phyloP scores from a whole-genome alignment of 2,113 vertebrate genomes.

The Hyla sarda region DNA sequence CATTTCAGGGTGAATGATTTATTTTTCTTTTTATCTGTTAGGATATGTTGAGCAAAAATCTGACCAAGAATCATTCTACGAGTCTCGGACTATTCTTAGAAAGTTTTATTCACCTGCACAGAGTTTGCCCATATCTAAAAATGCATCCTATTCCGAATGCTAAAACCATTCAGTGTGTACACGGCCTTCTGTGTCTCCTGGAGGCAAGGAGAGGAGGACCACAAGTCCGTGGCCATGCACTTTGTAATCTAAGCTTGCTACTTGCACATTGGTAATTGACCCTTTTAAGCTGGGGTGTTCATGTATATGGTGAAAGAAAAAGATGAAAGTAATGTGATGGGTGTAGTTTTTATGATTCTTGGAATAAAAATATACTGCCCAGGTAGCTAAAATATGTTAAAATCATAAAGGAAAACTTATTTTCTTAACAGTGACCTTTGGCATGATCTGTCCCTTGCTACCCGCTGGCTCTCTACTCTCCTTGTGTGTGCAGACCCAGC shows the following conservation, averaged over 20 bases:
- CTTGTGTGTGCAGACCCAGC: constrained; percentile 68
- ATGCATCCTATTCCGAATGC: constrained; percentile 50
- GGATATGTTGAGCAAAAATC: constrained; percentile 74
- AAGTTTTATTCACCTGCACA: constrained; percentile 72
- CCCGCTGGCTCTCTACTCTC: constrained; percentile 75
- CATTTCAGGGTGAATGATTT: background rate
- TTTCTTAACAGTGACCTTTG: constrained; percentile 51
- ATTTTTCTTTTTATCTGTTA: constrained; percentile 59
- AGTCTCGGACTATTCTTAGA: constrained; percentile 77
- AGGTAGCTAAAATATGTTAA: background rate
- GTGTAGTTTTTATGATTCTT: too few relatives aligned
- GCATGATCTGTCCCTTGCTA: background rate
- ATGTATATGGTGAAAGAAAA: background rate
- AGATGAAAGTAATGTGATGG: background rate
- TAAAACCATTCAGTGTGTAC: constrained; percentile 66
- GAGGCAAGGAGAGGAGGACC: constrained; percentile 75
- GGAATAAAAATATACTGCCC: too few relatives aligned
- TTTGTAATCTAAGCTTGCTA: constrained; percentile 76
- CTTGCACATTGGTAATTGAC: constrained; percentile 62
- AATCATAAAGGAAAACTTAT: too few relatives aligned
- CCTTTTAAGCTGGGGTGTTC: background rate
- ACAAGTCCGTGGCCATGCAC: constrained; percentile 71
- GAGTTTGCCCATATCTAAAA: background rate
- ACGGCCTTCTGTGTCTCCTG: constrained; percentile 73
- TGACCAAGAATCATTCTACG: constrained; percentile 68